Evolutionary conservation across 2,113 vertebrate genomes (phyloP).

Genomic region (Colius striatus): DNA sequence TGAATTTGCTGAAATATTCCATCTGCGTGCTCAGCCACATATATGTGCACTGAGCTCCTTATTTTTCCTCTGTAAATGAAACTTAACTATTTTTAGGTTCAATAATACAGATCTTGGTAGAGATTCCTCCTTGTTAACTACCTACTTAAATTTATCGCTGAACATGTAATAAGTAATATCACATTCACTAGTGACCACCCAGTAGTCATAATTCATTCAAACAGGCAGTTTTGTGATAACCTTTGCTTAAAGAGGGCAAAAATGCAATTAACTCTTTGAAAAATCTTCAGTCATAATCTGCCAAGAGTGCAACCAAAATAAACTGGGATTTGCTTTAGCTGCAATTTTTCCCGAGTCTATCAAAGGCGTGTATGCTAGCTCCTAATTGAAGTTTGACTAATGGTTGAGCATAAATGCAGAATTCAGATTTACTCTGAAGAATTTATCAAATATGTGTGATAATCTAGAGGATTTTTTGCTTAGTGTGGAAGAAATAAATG

Average conservation of each 20-base stretch:
- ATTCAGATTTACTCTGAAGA: background rate
- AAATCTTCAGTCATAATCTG: background rate
- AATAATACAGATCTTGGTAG: background rate
- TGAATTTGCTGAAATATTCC: background rate
- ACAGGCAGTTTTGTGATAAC: slow-evolving; percentile 23
- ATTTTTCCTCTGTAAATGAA: background rate
- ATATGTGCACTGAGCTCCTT: background rate
- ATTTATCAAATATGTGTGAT: background rate
- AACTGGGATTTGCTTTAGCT: background rate
- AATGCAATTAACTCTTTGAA: background rate
- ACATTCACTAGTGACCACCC: background rate
- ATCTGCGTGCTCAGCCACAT: background rate
- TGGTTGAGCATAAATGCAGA: background rate
- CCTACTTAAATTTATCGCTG: background rate
- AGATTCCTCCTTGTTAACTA: background rate
- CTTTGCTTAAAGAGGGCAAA: slow-evolving; percentile 20
- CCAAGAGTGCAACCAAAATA: background rate
- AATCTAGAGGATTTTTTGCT: background rate
- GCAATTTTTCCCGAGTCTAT: background rate
- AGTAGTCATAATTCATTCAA: slow-evolving; percentile 4
- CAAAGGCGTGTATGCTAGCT: background rate
- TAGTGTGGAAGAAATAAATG: background rate
- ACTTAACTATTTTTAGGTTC: background rate
- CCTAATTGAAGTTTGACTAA: background rate
- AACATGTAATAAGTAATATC: background rate